phyloP scores from a whole-genome alignment of 1,140 invertebrate species.

The Zaprionus lachaisei region DNA sequence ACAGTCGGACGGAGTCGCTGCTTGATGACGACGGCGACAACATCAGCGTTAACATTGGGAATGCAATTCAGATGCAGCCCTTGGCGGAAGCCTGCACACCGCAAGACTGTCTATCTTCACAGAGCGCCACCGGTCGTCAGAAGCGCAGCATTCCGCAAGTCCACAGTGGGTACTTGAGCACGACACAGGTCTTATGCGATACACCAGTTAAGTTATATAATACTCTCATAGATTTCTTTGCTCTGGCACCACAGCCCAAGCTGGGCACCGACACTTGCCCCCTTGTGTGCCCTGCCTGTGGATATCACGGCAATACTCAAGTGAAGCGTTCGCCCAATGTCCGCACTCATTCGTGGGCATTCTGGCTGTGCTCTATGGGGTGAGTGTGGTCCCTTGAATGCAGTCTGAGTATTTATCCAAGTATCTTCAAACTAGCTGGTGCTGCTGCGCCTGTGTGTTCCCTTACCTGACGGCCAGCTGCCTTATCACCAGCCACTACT shows the following conservation, averaged over 20 bases:
- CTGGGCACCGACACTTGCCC: constrained; percentile 15
- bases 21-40: background rate
- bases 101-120: background rate
- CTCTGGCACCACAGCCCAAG: constrained; percentile 37
- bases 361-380: constrained; percentile 59
- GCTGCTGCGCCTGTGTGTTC: constrained; percentile 59
- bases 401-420: background rate
- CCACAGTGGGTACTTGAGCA: constrained; percentile 16
- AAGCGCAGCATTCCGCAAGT: background rate
- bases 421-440: constrained; percentile 38
- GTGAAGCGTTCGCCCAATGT: constrained; percentile 27
- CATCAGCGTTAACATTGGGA: too few species aligned
- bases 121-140: background rate
- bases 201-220: background rate
- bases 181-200: background rate
- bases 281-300: constrained; percentile 64
- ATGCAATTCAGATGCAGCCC: background rate
- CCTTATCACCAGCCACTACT: constrained; percentile 55
- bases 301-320: constrained; percentile 30
- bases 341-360: constrained; percentile 34
- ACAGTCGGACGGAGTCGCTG: background rate
- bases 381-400: constrained; percentile 18
- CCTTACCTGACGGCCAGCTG: constrained; percentile 51
- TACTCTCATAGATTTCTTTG: constrained; percentile 33
- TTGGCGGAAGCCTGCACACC: constrained; percentile 3